Conservation (phyloP, 2,888 invertebrate genomes). For the Drosophila mimetica region DNA sequence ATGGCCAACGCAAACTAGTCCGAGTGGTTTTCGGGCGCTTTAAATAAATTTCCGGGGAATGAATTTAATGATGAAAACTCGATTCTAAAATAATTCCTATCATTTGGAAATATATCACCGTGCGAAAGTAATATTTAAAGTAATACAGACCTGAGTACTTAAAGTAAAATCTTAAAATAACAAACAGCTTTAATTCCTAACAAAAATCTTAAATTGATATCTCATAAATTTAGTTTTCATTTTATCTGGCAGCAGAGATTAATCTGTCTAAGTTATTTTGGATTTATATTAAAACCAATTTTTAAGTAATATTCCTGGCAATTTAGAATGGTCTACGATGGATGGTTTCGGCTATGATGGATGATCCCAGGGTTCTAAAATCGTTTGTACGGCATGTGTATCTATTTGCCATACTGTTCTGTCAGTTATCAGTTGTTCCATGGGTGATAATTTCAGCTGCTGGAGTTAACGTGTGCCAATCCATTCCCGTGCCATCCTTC, state of each 20-base stretch:
- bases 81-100: not conserved
- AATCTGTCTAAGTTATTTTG: no score
- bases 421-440: not conserved
- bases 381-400: not conserved
- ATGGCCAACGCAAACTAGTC: slow-evolving; percentile 4
- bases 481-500: not conserved
- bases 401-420: not conserved
- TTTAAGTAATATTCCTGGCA: not conserved
- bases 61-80: not conserved
- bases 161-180: no score
- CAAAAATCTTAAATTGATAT: no score
- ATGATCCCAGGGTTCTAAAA: not conserved
- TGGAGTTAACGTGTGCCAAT: not conserved
- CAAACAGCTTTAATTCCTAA: no score
- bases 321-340: not conserved
- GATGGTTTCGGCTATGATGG: not conserved
- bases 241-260: no score
- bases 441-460: not conserved
- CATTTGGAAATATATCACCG: not conserved
- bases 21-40: not conserved
- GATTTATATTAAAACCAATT: not conserved
- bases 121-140: not conserved
- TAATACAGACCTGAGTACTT: no score
- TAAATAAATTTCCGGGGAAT: not conserved
- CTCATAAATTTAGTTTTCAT: no score